A percentile compares a stretch with the other conserved stretches of the same genome.
Evolutionary conservation across 1,140 invertebrate genomes (phyloP).

Genomic region (Atta cephalotes): DNA sequence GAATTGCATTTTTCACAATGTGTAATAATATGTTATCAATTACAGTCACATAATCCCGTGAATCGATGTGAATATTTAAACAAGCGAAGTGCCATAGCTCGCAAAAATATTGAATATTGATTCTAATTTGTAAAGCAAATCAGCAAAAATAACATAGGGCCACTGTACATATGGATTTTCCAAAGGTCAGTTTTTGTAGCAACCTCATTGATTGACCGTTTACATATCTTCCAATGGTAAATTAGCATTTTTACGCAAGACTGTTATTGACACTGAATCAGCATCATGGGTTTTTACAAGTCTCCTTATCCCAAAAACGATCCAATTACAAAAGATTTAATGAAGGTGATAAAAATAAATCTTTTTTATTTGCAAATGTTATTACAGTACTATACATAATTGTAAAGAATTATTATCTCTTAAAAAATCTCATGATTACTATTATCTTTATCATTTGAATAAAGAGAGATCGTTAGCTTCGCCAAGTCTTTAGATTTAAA

Average conservation of each 20-base stretch:
- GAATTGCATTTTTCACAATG: not conserved
- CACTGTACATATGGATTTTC: constrained; percentile 4
- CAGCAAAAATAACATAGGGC: constrained; percentile 32
- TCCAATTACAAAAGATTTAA: not conserved
- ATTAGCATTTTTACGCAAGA: constrained; percentile 14
- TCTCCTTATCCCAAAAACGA: not conserved
- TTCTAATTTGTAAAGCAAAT: constrained; percentile 60
- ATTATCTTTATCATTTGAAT: not conserved
- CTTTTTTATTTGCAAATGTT: not conserved
- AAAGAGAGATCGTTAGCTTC: not conserved
- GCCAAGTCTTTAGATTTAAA: not conserved
- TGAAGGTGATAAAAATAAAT: not conserved
- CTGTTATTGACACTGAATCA: not conserved
- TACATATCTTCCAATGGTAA: not conserved
- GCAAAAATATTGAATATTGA: constrained; percentile 61
- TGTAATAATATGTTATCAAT: not conserved
- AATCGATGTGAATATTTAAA: constrained; percentile 9
- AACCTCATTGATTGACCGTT: constrained; percentile 24
- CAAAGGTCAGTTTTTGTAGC: constrained; percentile 22
- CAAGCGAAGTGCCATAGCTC: not conserved
- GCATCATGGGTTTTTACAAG: not conserved
- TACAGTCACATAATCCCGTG: not conserved
- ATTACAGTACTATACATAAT: not conserved
- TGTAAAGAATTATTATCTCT: not conserved
- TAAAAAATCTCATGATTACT: not conserved